These are phyloP conservation scores for Petrocephalus sullivani DNA, from an alignment of 2,797 vertebrate genomes.

Conservation along the genomic window DNA sequence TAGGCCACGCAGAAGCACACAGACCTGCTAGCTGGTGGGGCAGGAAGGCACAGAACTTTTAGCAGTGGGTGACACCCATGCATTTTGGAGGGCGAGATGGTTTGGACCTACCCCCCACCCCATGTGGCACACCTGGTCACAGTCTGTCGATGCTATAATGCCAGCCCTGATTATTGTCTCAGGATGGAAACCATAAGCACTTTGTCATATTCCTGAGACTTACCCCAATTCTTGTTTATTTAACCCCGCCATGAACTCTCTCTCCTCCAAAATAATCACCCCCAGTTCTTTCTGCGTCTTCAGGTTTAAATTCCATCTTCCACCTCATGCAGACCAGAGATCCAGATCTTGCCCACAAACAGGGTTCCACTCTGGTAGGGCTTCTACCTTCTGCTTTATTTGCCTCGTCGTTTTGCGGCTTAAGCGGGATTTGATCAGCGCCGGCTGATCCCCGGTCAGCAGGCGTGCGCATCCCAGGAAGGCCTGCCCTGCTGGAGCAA, in stretches of 20 bases:
- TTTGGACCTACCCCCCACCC: background rate
- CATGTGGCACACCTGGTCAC: background rate
- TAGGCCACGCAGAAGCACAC: background rate
- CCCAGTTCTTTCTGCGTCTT: constrained; percentile 57
- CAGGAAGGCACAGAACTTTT: background rate
- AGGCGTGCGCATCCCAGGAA: background rate
- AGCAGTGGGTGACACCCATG: background rate
- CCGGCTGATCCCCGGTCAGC: background rate
- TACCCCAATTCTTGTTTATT: background rate
- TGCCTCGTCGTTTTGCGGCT: background rate
- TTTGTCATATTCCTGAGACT: background rate
- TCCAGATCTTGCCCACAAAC: background rate
- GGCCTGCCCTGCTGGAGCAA: background rate
- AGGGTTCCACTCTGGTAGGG: background rate
- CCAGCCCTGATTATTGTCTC: background rate
- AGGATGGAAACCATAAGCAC: background rate
- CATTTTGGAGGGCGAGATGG: background rate
- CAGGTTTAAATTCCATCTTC: constrained; percentile 69
- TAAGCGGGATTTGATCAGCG: background rate
- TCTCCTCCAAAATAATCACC: background rate
- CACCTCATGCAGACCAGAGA: background rate
- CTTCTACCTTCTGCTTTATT: background rate
- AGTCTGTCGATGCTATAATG: background rate
- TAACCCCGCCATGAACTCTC: background rate
- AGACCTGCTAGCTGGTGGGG: background rate